Conservation (phyloP, 2,797 vertebrate species). For the Cyclura pinguis region DNA sequence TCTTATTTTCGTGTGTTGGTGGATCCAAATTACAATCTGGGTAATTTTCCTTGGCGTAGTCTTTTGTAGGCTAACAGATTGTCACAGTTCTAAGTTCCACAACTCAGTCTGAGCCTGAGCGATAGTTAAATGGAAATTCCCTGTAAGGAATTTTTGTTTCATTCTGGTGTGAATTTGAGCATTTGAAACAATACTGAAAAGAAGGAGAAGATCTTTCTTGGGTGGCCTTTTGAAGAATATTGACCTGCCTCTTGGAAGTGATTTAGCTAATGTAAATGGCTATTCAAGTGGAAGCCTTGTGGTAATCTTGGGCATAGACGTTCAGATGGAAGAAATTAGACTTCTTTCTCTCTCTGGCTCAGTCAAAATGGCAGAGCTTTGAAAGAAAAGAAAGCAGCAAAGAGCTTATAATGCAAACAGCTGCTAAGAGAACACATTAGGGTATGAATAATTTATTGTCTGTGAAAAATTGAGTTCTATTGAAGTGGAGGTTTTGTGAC, state of each 20-base stretch:
- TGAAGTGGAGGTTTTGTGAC: slow-evolving; percentile 12
- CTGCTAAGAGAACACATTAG: slow-evolving; percentile 17
- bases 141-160: background rate
- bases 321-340: background rate
- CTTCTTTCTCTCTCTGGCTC: background rate
- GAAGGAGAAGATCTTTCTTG: background rate
- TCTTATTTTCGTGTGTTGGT: background rate
- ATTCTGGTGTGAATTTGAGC: background rate
- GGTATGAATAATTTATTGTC: slow-evolving; percentile 29
- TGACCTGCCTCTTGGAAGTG: background rate
- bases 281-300: background rate
- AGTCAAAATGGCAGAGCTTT: background rate
- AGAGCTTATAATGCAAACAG: slow-evolving; percentile 12
- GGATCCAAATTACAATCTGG: background rate
- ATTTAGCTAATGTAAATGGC: background rate
- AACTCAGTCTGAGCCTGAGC: background rate
- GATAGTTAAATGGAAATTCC: background rate
- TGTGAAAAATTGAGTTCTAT: slow-evolving; percentile 13
- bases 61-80: background rate
- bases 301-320: background rate
- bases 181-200: slow-evolving; percentile 2
- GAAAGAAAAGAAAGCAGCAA: background rate
- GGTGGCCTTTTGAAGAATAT: slow-evolving; percentile 12
- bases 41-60: background rate
- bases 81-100: background rate